These are phyloP conservation scores for Sebastes fasciatus DNA, from an alignment of 2,113 vertebrate species.

Conservation along the genomic window DNA sequence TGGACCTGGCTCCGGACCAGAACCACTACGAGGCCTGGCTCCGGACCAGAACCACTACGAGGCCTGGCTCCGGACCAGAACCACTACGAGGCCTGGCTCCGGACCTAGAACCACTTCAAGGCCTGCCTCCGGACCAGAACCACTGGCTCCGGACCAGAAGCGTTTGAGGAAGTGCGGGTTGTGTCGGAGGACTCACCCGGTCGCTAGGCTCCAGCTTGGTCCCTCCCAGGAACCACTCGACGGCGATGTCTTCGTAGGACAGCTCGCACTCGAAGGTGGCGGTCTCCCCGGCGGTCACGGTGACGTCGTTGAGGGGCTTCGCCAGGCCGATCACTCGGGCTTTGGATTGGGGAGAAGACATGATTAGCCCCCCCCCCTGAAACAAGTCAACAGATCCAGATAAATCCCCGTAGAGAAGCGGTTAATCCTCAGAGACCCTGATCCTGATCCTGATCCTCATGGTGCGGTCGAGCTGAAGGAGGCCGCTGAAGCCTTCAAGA, in stretches of 20 bases:
- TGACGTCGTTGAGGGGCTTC: slow-evolving; percentile 92
- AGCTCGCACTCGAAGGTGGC: slow-evolving; percentile 98
- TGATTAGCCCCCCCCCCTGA: slow-evolving; percentile 82
- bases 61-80: too few species aligned
- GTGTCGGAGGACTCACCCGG: slow-evolving; percentile 86
- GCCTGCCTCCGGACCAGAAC: too few species aligned
- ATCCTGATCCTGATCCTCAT: slow-evolving; percentile 75
- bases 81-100: too few species aligned
- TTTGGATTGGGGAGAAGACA: slow-evolving; percentile 90
- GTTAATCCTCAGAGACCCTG: slow-evolving; percentile 76
- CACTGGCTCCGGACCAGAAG: too few species aligned
- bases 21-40: not conserved
- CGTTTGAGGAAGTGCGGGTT: too few species aligned
- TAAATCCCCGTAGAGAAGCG: slow-evolving; percentile 64
- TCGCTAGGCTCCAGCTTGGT: slow-evolving; percentile 94
- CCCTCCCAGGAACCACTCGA: slow-evolving; percentile 95
- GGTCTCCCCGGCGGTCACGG: slow-evolving; percentile 95
- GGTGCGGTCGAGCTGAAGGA: slow-evolving; percentile 82
- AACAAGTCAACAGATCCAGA: slow-evolving; percentile 41
- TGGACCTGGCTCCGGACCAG: not conserved
- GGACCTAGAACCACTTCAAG: too few species aligned
- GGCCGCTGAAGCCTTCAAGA: slow-evolving; percentile 69
- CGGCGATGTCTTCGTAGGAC: slow-evolving; percentile 94
- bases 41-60: too few species aligned
- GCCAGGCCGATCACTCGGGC: slow-evolving; percentile 92